phyloP scores from a whole-genome alignment of 2,797 vertebrate species.

The Bradypodion ventrale region DNA sequence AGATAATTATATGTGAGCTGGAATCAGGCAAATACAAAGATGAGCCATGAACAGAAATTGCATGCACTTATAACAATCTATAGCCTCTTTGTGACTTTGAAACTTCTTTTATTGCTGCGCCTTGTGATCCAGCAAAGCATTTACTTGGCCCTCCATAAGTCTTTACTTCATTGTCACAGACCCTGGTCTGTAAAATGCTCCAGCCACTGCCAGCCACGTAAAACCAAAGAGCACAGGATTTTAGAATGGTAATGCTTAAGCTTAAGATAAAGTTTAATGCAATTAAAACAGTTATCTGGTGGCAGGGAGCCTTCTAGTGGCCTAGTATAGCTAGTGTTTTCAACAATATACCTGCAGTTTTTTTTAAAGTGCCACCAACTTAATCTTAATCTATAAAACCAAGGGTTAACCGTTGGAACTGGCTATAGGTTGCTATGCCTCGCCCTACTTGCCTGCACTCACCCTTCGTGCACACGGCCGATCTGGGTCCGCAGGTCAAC shows the following conservation, averaged over 20 bases:
- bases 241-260: not conserved
- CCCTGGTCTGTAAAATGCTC: not conserved
- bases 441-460: too few relatives aligned
- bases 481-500: too few relatives aligned
- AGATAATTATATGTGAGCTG: not conserved
- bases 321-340: not conserved
- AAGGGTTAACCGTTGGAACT: too few relatives aligned
- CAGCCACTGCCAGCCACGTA: not conserved
- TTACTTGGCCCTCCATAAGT: not conserved
- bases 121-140: not conserved
- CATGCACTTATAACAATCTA: not conserved
- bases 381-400: too few relatives aligned
- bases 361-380: not conserved
- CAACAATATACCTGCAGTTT: too few relatives aligned
- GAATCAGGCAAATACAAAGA: not conserved
- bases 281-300: not conserved
- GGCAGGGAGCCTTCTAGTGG: not conserved
- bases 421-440: too few relatives aligned
- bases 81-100: not conserved
- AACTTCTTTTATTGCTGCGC: not conserved
- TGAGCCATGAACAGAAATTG: not conserved
- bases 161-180: not conserved
- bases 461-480: too few relatives aligned
- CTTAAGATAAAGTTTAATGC: not conserved
- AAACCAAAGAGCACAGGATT: not conserved